Percentiles rank a stretch among this genome's conserved stretches.
Conservation (phyloP, 2,113 vertebrate species). For the Salvelinus sp. region DNA sequence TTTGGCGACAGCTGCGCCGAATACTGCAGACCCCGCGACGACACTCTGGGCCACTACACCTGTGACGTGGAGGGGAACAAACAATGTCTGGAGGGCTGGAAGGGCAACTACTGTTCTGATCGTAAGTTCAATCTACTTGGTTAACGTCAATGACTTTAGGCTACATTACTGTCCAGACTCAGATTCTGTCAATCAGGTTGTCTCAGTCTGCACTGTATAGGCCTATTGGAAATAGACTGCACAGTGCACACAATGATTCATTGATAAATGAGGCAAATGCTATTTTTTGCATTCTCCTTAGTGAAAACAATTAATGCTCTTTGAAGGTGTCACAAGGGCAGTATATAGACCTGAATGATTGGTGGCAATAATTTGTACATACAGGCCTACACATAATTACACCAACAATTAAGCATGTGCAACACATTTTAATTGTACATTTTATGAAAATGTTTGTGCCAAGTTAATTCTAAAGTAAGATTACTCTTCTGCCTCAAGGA, state of each 20-base stretch:
- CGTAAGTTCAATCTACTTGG: slow-evolving; percentile 65
- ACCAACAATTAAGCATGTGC: no score
- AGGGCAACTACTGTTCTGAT: slow-evolving; percentile 82
- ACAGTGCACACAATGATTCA: not conserved
- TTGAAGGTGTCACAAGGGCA: no score
- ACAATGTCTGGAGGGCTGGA: slow-evolving; percentile 81
- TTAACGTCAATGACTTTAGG: not conserved
- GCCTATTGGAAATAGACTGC: not conserved
- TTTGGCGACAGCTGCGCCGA: slow-evolving; percentile 83
- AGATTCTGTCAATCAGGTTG: no score
- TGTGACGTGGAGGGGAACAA: slow-evolving; percentile 77
- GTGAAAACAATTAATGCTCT: no score
- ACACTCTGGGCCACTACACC: slow-evolving; percentile 82
- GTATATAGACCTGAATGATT: no score
- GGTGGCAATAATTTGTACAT: no score
- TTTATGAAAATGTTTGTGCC: not conserved
- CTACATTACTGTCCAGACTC: not conserved
- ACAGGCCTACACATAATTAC: no score
- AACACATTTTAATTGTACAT: not conserved
- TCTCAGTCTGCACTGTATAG: no score
- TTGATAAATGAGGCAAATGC: no score
- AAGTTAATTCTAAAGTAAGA: not conserved
- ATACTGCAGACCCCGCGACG: slow-evolving; percentile 82
- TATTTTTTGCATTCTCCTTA: no score
- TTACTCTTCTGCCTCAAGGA: not conserved